Percentiles rank a stretch among this genome's conserved stretches.
Evolutionary conservation across 2,888 invertebrate species (phyloP).

Genomic region (Drosophila conformis): DNA sequence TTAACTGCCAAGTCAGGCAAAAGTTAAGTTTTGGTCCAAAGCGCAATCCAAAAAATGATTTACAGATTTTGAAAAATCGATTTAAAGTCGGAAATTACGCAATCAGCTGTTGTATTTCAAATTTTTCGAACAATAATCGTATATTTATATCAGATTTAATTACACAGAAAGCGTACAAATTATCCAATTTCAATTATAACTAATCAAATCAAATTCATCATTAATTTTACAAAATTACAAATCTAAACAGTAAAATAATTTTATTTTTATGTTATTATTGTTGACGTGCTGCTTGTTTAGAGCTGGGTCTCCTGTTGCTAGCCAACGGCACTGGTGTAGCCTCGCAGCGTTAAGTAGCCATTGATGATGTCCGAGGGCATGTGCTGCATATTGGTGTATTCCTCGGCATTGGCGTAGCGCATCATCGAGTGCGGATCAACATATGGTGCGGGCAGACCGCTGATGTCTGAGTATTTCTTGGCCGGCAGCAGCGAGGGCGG

Average conservation of each 20-base stretch:
- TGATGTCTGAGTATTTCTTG: constrained; percentile 97
- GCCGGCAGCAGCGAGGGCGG: constrained; percentile 96
- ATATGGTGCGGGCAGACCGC: constrained; percentile 94
- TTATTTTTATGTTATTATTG: not conserved
- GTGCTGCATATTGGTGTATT: constrained; percentile 93
- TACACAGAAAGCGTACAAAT: not conserved
- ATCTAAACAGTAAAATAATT: not conserved
- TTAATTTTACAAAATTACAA: not conserved
- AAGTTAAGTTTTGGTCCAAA: not conserved
- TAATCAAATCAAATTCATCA: not conserved
- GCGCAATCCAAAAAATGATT: not conserved
- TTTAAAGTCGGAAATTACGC: not conserved
- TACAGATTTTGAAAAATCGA: not conserved
- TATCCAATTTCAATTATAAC: not conserved
- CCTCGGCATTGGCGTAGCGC: constrained; percentile 93
- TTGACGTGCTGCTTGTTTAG: not conserved
- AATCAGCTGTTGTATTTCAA: not conserved
- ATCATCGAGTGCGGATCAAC: constrained; percentile 96
- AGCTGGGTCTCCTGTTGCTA: constrained; percentile 21
- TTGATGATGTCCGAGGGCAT: constrained; percentile 96
- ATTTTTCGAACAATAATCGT: not conserved
- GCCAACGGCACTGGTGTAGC: constrained; percentile 85
- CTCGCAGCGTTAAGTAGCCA: constrained; percentile 94
- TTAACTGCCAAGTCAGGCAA: not conserved
- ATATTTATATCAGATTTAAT: not conserved